Base-by-base conservation (phyloP, 2,888 invertebrate genomes). In the Volucella inanis region DNA sequence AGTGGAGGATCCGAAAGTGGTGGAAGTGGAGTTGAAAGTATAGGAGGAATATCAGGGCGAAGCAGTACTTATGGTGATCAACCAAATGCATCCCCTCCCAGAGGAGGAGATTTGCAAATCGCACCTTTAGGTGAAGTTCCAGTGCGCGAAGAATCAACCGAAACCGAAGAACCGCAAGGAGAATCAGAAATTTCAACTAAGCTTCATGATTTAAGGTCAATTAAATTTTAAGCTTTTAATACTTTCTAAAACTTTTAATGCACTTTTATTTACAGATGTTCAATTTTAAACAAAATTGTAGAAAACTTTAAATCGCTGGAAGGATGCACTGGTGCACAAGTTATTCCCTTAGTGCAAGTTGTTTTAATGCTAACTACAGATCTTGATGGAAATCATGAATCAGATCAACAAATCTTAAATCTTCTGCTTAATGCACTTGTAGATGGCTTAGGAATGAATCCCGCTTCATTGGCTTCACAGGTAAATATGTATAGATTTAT, bases 301-400 rank as follows among this genome's bases (percentile, higher is more conserved):
- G 95, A 96, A 79, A 95, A 97, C 87, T 93, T 98, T 88, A 96
- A 96, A 0, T 94, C 95, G 62, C 92, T 98, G 71, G 94, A 95
- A 87, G 93, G 94, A 59, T 94, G 97, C 85, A 96, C 96, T 22
- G 98, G 98, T 1, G 95, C 97, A 8, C 94, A 97, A 82, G 96
- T 97, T 18, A 97, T 98, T 90, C 98, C 98, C 0, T 97, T 97
- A 89, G 95, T 98, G 91, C 98, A 98, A 94, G 97, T 96, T 87
- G 94, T 98, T 3, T 93, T 98, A 10, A 97, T 98, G 96, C 92
- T 98, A 68, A 97, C 97, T 0, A 95, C 96, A 9, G 98, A 98
- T 91, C 93, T 98, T 38, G 98, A 98, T 91, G 96, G 96, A 0
- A 95, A 95, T 88, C 96, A 96, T 43, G 97, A 97, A 89, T 93